A percentile compares a stretch with the other conserved stretches of the same genome.
These are phyloP conservation scores for Dendrolimus kikuchii DNA, from an alignment of 1,140 invertebrate genomes.

Conservation along the genomic window DNA sequence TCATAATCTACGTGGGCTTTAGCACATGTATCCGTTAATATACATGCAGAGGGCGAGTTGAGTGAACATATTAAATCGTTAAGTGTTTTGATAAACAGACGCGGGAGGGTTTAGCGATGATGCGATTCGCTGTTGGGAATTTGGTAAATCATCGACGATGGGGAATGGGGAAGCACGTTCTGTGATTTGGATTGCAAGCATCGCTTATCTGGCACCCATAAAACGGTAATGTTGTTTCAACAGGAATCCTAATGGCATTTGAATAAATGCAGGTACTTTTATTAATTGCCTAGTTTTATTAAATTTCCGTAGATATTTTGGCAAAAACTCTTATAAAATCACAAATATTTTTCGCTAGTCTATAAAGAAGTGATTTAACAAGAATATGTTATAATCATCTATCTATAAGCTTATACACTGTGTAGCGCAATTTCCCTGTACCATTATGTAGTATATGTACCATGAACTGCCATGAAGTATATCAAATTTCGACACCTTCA, in stretches of 20 bases:
- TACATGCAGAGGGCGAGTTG: slow-evolving; percentile 33
- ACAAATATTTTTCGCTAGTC: too few relatives aligned
- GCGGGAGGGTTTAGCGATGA: slow-evolving; percentile 49
- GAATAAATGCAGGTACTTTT: background rate
- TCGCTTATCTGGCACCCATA: slow-evolving; percentile 13
- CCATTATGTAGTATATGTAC: too few relatives aligned
- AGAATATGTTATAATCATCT: too few relatives aligned
- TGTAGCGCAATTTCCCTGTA: too few relatives aligned
- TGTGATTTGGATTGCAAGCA: slow-evolving; percentile 29
- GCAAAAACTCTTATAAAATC: too few relatives aligned
- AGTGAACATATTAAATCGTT: slow-evolving; percentile 64
- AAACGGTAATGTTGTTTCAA: slow-evolving; percentile 6
- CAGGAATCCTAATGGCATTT: background rate
- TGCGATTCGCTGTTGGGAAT: slow-evolving; percentile 45
- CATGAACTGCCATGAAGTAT: too few relatives aligned
- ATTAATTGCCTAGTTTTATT: too few relatives aligned
- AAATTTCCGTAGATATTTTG: too few relatives aligned
- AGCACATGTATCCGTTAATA: slow-evolving; percentile 34
- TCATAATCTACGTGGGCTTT: slow-evolving; percentile 33
- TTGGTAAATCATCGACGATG: slow-evolving; percentile 49
- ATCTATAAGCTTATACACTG: too few relatives aligned
- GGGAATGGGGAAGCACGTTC: slow-evolving; percentile 38
- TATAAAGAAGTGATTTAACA: too few relatives aligned
- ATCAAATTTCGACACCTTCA: too few relatives aligned
- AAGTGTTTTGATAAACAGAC: slow-evolving; percentile 68